Evolutionary conservation across 2,888 invertebrate genomes (phyloP), one percentile per base, ranked within the genome.

Genomic region (Halictus quadricinctus): DNA sequence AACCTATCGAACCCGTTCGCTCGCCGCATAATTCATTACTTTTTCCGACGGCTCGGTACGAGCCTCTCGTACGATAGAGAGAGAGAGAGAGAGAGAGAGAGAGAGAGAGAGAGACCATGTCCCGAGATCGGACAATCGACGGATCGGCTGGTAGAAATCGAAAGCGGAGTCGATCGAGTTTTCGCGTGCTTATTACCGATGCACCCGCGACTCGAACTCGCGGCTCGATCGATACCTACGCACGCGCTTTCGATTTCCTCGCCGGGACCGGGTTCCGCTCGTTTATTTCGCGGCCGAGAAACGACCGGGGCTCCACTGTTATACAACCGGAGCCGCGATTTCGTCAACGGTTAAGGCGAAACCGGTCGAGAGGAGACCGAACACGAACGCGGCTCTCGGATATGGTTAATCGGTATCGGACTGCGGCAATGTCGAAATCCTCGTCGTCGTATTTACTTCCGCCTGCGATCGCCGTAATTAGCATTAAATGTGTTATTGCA

Each of bases 11-110:
- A 79, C 81, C 76, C 83, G 84, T 84, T 81, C 78, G 79, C 78
- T 72, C 82, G 79, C 79, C 80, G 85, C 84, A 89, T 90, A 89
- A 90, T 90, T 90, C 90, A 90, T 90, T 87, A 86, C 86, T 89
- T 90, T 89, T 90, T 79, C 80, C 79, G 73, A 84, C 81, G 85
- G 73, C 85, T 87, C 80, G 10, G 54, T 54, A 54, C 54, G 54
- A 54, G 54, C 54, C 54, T 54, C 54, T 21, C 21, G 54, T 54
- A 21, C 54, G 54, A 21, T 21, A n/a, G 54, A 54, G 21, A 54
- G n/a, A n/a, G 54, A 3, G 46, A 46, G 46, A 46, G 12, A 12
- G 46, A 46, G 46, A 46, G 43, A 10, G 10, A 43, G 43, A 43
- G 46, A 46, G 12, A 12, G 54, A 50, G 50, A 54, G 21, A 54